phyloP scores from a whole-genome alignment of 2,797 vertebrate species.

The Danio jaintianensis region DNA sequence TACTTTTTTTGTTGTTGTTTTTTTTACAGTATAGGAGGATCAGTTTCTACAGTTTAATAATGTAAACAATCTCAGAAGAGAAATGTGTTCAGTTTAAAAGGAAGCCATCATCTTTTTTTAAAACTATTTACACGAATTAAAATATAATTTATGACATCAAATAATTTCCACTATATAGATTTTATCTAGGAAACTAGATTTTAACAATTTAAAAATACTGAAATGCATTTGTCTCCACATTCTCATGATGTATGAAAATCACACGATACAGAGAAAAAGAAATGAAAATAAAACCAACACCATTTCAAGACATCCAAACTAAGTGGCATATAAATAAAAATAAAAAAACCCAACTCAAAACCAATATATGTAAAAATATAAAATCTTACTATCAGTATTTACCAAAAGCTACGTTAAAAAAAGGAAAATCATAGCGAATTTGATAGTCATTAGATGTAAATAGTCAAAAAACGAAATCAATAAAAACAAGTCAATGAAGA shows the following conservation, averaged over 20 bases:
- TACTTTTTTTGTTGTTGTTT: slow-evolving; percentile 77
- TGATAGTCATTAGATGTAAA: slow-evolving; percentile 84
- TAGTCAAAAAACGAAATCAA: slow-evolving; percentile 29
- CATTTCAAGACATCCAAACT: slow-evolving; percentile 90
- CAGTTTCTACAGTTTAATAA: slow-evolving; percentile 99
- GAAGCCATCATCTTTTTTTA: slow-evolving; percentile 92
- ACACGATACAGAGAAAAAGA: slow-evolving; percentile 86
- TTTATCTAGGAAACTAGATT: slow-evolving; percentile 99
- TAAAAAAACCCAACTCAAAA: slow-evolving; percentile 81
- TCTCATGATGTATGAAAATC: slow-evolving; percentile 89
- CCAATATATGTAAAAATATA: slow-evolving; percentile 88
- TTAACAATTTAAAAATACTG: slow-evolving; percentile 99
- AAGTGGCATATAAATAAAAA: slow-evolving; percentile 95
- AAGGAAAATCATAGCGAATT: slow-evolving; percentile 74
- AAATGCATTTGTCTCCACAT: slow-evolving; percentile 90
- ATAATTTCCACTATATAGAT: slow-evolving; percentile 93
- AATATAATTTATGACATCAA: slow-evolving; percentile 99
- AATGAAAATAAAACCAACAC: slow-evolving; percentile 72
- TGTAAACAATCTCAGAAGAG: slow-evolving; percentile 99
- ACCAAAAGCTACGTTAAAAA: slow-evolving; percentile 82
- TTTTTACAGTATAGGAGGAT: slow-evolving; percentile 99
- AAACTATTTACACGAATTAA: slow-evolving; percentile 99
- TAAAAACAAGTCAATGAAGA: slow-evolving; percentile 59
- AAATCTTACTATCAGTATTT: slow-evolving; percentile 85
- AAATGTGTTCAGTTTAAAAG: slow-evolving; percentile 93